Evolutionary conservation across 2,888 invertebrate species (phyloP).

Genomic region (Sericinus montela): DNA sequence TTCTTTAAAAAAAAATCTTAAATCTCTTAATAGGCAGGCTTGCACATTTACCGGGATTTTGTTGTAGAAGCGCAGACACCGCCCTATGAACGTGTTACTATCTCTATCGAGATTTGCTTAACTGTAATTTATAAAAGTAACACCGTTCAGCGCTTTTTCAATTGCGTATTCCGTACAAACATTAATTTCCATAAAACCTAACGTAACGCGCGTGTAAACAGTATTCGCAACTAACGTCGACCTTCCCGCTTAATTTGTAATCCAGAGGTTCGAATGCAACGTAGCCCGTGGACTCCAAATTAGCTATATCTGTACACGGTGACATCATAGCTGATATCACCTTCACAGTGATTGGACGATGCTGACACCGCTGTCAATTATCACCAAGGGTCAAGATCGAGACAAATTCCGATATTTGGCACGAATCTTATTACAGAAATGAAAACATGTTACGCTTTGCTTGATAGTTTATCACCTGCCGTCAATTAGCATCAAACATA

Average conservation of each 20-base stretch:
- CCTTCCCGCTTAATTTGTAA: constrained; percentile 6
- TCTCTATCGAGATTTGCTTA: too few relatives aligned
- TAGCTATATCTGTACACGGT: constrained; percentile 4
- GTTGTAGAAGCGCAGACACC: too few relatives aligned
- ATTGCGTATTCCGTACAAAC: neutral
- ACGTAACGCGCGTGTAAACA: neutral
- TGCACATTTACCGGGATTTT: too few relatives aligned
- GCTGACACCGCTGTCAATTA: neutral
- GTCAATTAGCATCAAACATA: too few relatives aligned
- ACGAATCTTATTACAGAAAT: neutral
- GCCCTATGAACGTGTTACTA: too few relatives aligned
- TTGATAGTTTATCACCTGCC: neutral
- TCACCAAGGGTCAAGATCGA: constrained; percentile 7
- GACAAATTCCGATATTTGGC: constrained; percentile 1
- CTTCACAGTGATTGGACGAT: neutral
- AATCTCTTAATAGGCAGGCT: too few relatives aligned
- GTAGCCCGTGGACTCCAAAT: constrained; percentile 1
- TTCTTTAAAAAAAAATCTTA: too few relatives aligned
- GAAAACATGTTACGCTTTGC: neutral
- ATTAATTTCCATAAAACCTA: neutral
- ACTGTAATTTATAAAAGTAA: too few relatives aligned
- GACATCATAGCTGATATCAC: constrained; percentile 17
- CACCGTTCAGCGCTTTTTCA: too few relatives aligned
- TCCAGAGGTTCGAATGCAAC: neutral
- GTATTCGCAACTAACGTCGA: neutral